Base-by-base conservation (phyloP, 2,888 invertebrate genomes). In the Muschampia plurimacula region DNA sequence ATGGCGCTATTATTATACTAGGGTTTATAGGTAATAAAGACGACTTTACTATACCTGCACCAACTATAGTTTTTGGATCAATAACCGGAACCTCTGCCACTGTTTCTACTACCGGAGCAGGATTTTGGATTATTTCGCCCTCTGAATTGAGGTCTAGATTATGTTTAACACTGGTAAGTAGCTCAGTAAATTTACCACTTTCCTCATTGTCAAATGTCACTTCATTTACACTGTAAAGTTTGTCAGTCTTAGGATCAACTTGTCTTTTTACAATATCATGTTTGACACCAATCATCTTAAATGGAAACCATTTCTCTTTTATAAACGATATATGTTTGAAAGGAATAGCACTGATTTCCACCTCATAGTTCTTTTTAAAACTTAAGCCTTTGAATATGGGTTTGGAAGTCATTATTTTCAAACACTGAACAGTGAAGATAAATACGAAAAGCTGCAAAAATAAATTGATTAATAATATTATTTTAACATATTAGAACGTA, bases 261-360 rank as follows among this genome's bases (percentile, higher is more conserved):
- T 78, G 82, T 63, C 86, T 76, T 69, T 83, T 83, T 36, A 77
- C 80, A 41, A 86, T 79, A 0, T 72, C 76, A 77, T 84, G 84
- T 71, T 81, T 82, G 12, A 82, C 74, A 68, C 84, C 84, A 75
- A 85, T 66, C 65, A 84, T 39, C 76, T 78, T 60, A 22, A 71
- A 71, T 13, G 87, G 88, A 46, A 91, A 85, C 0, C 86, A 84
- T 77, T 85, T 86, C 62, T 89, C 86, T 22, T 82, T 86, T 10
- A 88, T 78, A 49, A 88, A 84, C 0, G 84, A 77, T 46, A 89
- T 72, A 0, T 86, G 86, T 62, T 83, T 84, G 0, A 84, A 79
- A n/a, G 80, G 78, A 13, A 84, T 71, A 0, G 85, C 86, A 62
- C 83, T 85, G 9, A 88, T 79, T 46, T 81, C 83, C 0, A 90